phyloP scores from a whole-genome alignment of 2,888 invertebrate genomes.

The Didymodactylos carnosus region DNA sequence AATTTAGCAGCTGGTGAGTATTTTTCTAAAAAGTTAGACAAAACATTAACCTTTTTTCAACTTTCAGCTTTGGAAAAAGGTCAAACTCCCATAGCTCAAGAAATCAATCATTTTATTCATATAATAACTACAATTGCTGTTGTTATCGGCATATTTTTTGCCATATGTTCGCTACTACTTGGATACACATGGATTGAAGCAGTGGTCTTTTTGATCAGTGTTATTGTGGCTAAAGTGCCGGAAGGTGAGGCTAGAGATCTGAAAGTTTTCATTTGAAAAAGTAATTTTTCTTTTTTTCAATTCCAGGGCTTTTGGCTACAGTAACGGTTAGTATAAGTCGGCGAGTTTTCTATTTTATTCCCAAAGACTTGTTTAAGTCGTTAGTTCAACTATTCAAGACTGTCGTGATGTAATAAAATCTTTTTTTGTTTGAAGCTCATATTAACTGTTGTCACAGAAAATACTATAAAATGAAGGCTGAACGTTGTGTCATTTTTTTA shows the following conservation, averaged over 20 bases:
- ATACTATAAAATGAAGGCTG: too few relatives aligned
- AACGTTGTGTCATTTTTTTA: too few relatives aligned
- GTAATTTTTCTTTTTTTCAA: neutral
- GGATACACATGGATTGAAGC: slow-evolving; percentile 19
- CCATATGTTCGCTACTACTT: slow-evolving; percentile 16
- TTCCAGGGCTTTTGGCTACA: slow-evolving; percentile 12
- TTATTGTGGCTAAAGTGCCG: slow-evolving; percentile 23
- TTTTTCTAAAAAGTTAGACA: neutral
- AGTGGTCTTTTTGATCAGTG: slow-evolving; percentile 19
- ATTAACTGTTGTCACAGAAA: too few relatives aligned
- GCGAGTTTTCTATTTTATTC: too few relatives aligned
- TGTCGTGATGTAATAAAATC: too few relatives aligned
- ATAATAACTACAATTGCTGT: slow-evolving; percentile 17
- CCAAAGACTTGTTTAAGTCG: too few relatives aligned
- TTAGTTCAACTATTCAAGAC: too few relatives aligned
- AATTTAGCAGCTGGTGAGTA: slow-evolving; percentile 8
- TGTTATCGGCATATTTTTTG: slow-evolving; percentile 17
- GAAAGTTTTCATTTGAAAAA: neutral
- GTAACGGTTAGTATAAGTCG: slow-evolving; percentile 6
- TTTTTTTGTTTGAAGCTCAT: too few relatives aligned
- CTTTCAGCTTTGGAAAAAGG: slow-evolving; percentile 19
- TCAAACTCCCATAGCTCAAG: slow-evolving; percentile 19
- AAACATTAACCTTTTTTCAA: neutral
- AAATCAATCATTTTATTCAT: slow-evolving; percentile 13
- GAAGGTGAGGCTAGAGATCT: slow-evolving; percentile 9